phyloP scores from a whole-genome alignment of 2,888 invertebrate genomes.

The Drosophila hamatofila region DNA sequence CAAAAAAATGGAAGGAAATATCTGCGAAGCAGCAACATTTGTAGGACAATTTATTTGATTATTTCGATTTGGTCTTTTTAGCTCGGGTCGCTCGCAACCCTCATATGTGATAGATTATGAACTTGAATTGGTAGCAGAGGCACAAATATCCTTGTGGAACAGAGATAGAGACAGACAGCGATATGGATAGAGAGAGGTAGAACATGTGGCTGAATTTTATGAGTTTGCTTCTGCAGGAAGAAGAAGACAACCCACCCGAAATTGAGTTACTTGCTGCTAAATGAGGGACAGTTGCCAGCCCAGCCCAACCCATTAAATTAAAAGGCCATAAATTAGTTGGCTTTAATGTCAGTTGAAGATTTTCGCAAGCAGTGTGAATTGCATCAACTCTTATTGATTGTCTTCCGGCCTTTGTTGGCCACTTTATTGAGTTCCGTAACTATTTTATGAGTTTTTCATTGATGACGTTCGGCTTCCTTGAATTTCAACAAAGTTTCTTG shows the following conservation, averaged over 20 bases:
- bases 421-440: conserved; percentile 66
- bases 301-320: conserved; percentile 85
- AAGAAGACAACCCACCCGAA: conserved; percentile 53
- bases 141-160: conserved; percentile 40
- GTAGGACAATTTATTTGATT: conserved; percentile 66
- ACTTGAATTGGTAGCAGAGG: conserved; percentile 70
- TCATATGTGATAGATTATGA: conserved; percentile 66
- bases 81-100: conserved; percentile 64
- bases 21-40: conserved; percentile 50
- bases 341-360: conserved; percentile 81
- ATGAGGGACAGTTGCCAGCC: conserved; percentile 73
- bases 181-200: conserved; percentile 6
- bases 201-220: conserved; percentile 44
- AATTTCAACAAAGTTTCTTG: conserved; percentile 7
- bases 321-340: conserved; percentile 84
- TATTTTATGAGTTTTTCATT: conserved; percentile 67
- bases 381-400: conserved; percentile 63
- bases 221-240: conserved; percentile 46
- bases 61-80: conserved; percentile 42
- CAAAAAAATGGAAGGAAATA: conserved; percentile 35
- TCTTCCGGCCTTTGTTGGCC: conserved; percentile 31
- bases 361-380: conserved; percentile 73
- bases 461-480: conserved; percentile 36
- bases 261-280: conserved; percentile 57
- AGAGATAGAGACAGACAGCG: conserved; percentile 6